These are phyloP conservation scores for Menidia beryllina DNA, from an alignment of 2,113 vertebrate genomes.

Conservation along the genomic window DNA sequence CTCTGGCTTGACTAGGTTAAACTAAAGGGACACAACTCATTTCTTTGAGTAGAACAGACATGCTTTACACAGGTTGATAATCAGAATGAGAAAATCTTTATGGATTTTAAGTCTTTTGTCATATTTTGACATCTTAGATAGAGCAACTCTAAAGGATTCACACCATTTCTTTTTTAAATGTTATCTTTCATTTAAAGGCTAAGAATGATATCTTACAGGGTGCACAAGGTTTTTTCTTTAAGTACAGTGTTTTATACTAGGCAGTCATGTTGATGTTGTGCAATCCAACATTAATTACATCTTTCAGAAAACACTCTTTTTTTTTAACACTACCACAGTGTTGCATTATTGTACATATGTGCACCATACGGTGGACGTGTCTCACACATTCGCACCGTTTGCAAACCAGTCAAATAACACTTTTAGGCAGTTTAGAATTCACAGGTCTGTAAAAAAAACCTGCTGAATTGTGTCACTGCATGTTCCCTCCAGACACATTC, in stretches of 20 bases:
- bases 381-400: not conserved
- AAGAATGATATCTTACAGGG: slow-evolving; percentile 52
- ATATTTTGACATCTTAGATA: slow-evolving; percentile 13
- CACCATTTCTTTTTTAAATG: slow-evolving; percentile 30
- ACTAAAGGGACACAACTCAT: slow-evolving; percentile 26
- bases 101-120: not conserved
- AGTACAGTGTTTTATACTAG: slow-evolving; percentile 47
- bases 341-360: not conserved
- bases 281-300: slow-evolving; percentile 22
- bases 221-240: slow-evolving; percentile 25
- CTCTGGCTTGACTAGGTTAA: slow-evolving; percentile 3
- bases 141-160: slow-evolving; percentile 10
- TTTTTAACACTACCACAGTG: slow-evolving; percentile 8
- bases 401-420: not conserved
- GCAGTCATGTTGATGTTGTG: slow-evolving; percentile 35
- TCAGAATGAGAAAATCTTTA: not conserved
- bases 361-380: not conserved
- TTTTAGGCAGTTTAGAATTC: not conserved
- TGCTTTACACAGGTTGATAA: slow-evolving; percentile 9
- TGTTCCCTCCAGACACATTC: not conserved
- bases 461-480: not conserved
- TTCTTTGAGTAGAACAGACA: slow-evolving; percentile 1
- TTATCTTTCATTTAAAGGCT: not conserved
- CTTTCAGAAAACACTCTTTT: slow-evolving; percentile 5
- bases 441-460: too few species aligned